Percentiles rank a stretch among this genome's conserved stretches.
phyloP scores from a whole-genome alignment of 2,113 vertebrate species.

The Gobio gobio region DNA sequence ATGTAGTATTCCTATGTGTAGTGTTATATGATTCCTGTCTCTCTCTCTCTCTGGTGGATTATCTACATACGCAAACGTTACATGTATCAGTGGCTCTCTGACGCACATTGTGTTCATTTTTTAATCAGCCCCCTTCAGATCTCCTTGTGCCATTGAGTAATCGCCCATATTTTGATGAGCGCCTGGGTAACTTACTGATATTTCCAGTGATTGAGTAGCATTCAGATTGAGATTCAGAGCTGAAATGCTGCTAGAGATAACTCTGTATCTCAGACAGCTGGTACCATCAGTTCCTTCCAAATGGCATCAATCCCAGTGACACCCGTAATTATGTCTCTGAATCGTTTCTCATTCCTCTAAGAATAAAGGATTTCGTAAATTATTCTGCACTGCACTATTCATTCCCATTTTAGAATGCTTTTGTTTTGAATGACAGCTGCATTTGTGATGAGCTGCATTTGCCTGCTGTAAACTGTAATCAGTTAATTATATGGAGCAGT shows the following conservation, averaged over 20 bases:
- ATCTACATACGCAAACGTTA: no score
- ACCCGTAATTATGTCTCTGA: conserved; percentile 6
- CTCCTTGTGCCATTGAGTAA: conserved; percentile 15
- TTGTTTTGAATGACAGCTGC: conserved; percentile 34
- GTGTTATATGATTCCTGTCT: no score
- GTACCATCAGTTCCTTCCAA: not conserved
- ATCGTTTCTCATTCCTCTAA: conserved; percentile 8
- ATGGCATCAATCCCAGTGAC: conserved; percentile 7
- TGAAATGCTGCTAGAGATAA: not conserved
- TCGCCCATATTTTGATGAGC: not conserved
- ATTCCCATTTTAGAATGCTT: conserved; percentile 25
- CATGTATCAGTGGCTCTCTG: not conserved
- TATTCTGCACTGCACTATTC: not conserved
- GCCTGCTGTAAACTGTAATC: conserved; percentile 13
- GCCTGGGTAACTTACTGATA: conserved; percentile 3
- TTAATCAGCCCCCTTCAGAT: conserved; percentile 20
- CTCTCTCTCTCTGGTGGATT: no score
- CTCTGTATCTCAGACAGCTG: not conserved
- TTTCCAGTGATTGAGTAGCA: conserved; percentile 9
- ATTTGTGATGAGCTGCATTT: not conserved
- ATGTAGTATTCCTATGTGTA: no score
- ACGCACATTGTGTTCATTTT: conserved; percentile 10
- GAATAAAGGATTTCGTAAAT: conserved; percentile 23
- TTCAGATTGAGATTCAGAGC: conserved; percentile 26
- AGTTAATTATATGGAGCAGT: conserved; percentile 22